These are phyloP conservation scores for Nyctibius grandis DNA, from an alignment of 2,797 vertebrate species.

Conservation along the genomic window DNA sequence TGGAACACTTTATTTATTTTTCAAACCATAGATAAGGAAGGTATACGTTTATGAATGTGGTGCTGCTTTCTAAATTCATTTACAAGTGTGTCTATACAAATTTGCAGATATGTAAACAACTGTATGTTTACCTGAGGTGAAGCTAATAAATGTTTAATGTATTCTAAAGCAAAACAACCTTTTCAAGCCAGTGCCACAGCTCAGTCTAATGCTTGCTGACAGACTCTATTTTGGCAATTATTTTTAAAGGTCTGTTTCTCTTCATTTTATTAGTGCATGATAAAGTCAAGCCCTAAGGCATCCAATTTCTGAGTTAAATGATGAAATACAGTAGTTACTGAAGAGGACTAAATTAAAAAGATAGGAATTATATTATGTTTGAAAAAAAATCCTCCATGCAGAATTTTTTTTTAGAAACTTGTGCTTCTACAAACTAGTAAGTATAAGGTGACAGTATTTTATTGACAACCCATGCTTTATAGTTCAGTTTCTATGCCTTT, in stretches of 20 bases:
- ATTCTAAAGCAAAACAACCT: slow-evolving; percentile 65
- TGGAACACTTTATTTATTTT: neutral
- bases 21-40: neutral
- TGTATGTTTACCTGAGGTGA: slow-evolving; percentile 56
- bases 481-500: neutral
- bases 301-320: slow-evolving; percentile 58
- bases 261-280: slow-evolving; percentile 67
- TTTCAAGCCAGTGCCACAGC: slow-evolving; percentile 35
- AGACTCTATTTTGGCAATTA: slow-evolving; percentile 67
- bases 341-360: slow-evolving; percentile 40
- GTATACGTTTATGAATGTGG: neutral
- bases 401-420: neutral
- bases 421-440: neutral
- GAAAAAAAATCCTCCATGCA: neutral
- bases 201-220: slow-evolving; percentile 67
- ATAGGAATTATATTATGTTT: neutral
- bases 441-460: neutral
- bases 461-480: neutral
- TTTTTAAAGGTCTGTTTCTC: slow-evolving; percentile 71
- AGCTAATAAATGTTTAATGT: slow-evolving; percentile 70
- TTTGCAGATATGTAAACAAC: slow-evolving; percentile 64
- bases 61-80: slow-evolving; percentile 47
- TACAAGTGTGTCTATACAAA: slow-evolving; percentile 36
- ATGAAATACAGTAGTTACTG: slow-evolving; percentile 53
- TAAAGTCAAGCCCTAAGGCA: slow-evolving; percentile 60